Evolutionary conservation across 2,888 invertebrate genomes (phyloP), one percentile per base, ranked within the genome.

Genomic region (Microctonus hyperodae): DNA sequence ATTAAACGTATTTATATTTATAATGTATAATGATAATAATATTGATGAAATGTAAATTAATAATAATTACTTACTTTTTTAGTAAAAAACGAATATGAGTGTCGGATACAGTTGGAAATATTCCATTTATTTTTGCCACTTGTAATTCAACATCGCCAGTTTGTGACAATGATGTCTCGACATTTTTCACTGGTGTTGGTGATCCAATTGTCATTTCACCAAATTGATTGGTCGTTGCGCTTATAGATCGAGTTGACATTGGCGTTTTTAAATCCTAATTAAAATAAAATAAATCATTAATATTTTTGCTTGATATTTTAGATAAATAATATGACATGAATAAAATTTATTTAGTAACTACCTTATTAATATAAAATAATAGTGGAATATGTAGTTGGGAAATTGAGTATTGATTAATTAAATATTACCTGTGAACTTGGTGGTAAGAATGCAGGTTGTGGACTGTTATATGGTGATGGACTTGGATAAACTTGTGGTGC

Each of bases 81-180:
- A 96, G 85, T 73, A 96, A 86, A 74, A 95, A 88, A 77, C 92
- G 91, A 79, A 96, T 95, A 80, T 95, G 95, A 28, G 92, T 92
- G 78, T 96, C 95, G 69, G 92, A 90, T 62, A 95, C 96, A 7
- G 96, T 96, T 1, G 96, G 96, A 82, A 96, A 96, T 90, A 95
- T 92, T 55, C 93, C 90, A 77, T 92, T 90, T 75, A 95, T 93
- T 84, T 93, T 94, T 48, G 90, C 87, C 13, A 94, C 92, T 66
- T 92, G 87, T 7, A 90, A 89, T 74, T 94, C 93, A 0, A 90
- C 88, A 71, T 93, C 92, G 7, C 87, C 86, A 61, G 87, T 88
- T 69, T 89, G 87, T 0, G 87, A 87, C 66, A 88, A 86, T 59
- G 90, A 87, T 3, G 91, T 90, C 78, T 92, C 92, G 72, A 79